phyloP scores from a whole-genome alignment of 2,797 vertebrate species.

The Mycteria americana region DNA sequence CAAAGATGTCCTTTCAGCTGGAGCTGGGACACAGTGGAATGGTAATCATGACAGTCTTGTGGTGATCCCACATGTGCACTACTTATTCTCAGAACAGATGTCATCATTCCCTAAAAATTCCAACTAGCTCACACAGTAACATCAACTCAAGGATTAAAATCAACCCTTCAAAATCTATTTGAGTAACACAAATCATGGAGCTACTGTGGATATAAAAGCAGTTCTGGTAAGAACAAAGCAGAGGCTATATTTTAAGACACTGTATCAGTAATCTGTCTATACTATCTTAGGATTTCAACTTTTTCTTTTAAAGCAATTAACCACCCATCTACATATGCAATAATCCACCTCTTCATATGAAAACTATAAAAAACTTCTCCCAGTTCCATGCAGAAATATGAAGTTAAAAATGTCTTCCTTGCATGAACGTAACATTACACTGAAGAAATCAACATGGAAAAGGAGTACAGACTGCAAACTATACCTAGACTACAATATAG shows the following conservation, averaged over 20 bases:
- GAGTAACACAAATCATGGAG: background rate
- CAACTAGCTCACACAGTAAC: background rate
- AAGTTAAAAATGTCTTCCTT: background rate
- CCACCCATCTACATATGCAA: background rate
- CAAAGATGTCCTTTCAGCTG: constrained; percentile 37
- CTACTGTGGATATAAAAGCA: background rate
- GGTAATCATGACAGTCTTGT: constrained; percentile 1
- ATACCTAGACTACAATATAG: background rate
- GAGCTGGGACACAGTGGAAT: background rate
- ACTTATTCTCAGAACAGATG: constrained; percentile 39
- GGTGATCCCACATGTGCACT: background rate
- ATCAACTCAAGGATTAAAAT: constrained; percentile 11
- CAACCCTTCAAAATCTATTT: constrained; percentile 19
- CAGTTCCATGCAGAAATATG: background rate
- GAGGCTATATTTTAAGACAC: background rate
- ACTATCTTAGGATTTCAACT: background rate
- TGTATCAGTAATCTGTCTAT: background rate
- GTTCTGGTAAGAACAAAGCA: background rate
- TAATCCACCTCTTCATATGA: background rate
- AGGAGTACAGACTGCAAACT: background rate
- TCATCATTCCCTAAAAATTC: constrained; percentile 54
- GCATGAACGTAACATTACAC: background rate
- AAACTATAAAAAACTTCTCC: background rate
- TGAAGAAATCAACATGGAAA: background rate
- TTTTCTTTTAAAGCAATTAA: background rate